Evolutionary conservation across 1,140 invertebrate species (phyloP).

Genomic region (Neodiprion pinetum): DNA sequence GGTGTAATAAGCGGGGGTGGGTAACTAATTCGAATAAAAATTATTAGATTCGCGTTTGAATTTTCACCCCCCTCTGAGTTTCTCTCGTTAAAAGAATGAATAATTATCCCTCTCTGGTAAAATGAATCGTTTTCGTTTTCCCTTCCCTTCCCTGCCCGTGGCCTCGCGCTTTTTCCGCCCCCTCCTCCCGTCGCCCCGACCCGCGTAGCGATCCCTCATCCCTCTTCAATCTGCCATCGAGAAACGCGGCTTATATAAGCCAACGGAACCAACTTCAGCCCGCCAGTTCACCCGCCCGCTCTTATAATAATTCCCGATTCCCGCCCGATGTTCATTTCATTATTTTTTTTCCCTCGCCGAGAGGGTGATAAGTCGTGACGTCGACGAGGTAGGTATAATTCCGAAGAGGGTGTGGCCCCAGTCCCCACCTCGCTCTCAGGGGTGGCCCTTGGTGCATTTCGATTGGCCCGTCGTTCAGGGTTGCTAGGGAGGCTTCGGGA

Average conservation of each 20-base stretch:
- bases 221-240: conserved; percentile 18
- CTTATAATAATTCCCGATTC: conserved; percentile 61
- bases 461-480: conserved; percentile 40
- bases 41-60: neutral
- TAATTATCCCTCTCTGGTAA: conserved; percentile 46
- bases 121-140: conserved; percentile 43
- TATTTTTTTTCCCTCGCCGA: conserved; percentile 54
- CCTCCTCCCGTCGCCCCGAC: neutral
- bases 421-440: conserved; percentile 29
- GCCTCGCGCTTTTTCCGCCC: neutral
- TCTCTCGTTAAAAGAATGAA: conserved; percentile 44
- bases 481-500: conserved; percentile 2
- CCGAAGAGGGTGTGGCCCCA: conserved; percentile 4
- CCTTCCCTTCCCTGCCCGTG: conserved; percentile 6
- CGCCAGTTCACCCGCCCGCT: conserved; percentile 27
- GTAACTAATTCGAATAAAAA: conserved; percentile 12
- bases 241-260: conserved; percentile 51
- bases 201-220: neutral
- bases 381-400: conserved; percentile 41
- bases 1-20: conserved; percentile 6
- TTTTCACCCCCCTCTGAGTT: neutral
- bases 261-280: conserved; percentile 40
- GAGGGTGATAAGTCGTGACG: conserved; percentile 61
- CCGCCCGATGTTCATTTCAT: conserved; percentile 61
- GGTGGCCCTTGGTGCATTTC: conserved; percentile 45